Base-by-base conservation (phyloP, 2,113 vertebrate genomes). In the Progne subis region DNA sequence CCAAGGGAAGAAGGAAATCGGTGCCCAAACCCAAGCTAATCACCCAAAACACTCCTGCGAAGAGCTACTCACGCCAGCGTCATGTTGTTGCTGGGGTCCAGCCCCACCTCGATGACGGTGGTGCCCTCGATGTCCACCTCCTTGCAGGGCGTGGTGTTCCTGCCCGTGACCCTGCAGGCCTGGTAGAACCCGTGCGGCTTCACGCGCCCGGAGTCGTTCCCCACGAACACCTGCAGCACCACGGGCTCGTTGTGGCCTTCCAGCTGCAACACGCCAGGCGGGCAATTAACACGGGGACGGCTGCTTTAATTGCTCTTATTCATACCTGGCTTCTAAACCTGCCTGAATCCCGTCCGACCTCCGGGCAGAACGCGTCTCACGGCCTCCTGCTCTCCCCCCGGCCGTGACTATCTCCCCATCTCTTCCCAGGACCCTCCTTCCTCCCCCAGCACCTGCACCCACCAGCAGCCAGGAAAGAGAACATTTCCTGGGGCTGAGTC, bases 131-230 rank as follows among this genome's bases (percentile, higher is more conserved):
- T 98, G 91, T 99, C 99, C 87, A 99, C 98, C 96, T 99, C 99
- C 96, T 99, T 99, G 96, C 99, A 99, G 88, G 99, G 98, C 12
- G 99, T 99, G 53, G 99, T 99, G 98, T 99, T 99, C 85, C 99
- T 98, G 49, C 99, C 99, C 1, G 99, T 99, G 14, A 99, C 99
- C 53, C 99, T 97, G 95, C 99, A 99, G 47, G 99, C 99, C 97
- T 99, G 99, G 97, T 99, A 99, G 98, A 99, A 99, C 34, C 99
- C 99, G n/a, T 99, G 99, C 1, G 99, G 99, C 94, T 99, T 99
- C 94, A 99, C 99, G 12, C 99, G 98, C 9, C 99, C 99, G 0
- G 99, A 97, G 90, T 99, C 99, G 11, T 99, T 99, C 17, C 99
- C 99, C 92, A 99, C 99, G 81, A 99, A 99, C 39, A 99, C 98